A percentile compares a stretch with the other conserved stretches of the same genome.
Evolutionary conservation across 2,113 vertebrate genomes (phyloP).

Genomic region (Cariama cristata): DNA sequence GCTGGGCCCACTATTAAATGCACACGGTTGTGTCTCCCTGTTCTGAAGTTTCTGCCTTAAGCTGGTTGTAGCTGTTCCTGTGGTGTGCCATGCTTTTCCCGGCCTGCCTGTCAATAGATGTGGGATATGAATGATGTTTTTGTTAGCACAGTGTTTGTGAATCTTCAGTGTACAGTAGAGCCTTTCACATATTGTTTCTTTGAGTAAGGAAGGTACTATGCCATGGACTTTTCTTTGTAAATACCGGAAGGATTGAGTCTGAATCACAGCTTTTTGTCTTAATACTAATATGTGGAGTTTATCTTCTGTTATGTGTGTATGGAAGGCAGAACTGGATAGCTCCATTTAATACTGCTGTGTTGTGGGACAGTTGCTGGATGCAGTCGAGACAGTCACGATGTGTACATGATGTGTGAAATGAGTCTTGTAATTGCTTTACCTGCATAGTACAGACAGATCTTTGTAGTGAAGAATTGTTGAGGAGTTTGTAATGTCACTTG

Average conservation of each 20-base stretch:
- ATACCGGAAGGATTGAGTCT: no score
- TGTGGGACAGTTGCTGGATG: background rate
- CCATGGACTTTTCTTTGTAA: background rate
- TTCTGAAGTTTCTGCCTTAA: no score
- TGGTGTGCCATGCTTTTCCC: accelerated
- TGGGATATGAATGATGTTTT: accelerated
- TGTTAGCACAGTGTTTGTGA: background rate
- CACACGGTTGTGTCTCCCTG: accelerated
- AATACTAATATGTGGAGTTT: background rate
- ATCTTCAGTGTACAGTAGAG: background rate
- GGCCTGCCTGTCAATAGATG: accelerated
- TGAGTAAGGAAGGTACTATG: accelerated
- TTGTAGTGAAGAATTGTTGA: background rate
- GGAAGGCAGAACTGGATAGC: background rate
- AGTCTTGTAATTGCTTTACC: accelerated
- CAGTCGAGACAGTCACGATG: background rate
- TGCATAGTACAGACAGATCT: background rate
- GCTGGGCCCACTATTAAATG: background rate
- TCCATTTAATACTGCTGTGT: background rate
- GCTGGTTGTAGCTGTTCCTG: accelerated
- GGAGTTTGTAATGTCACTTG: background rate
- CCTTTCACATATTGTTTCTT: accelerated
- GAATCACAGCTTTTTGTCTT: background rate
- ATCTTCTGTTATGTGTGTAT: accelerated
- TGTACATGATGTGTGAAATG: accelerated